Base-by-base conservation (phyloP, 2,888 invertebrate genomes). In the Anorthoa munda region DNA sequence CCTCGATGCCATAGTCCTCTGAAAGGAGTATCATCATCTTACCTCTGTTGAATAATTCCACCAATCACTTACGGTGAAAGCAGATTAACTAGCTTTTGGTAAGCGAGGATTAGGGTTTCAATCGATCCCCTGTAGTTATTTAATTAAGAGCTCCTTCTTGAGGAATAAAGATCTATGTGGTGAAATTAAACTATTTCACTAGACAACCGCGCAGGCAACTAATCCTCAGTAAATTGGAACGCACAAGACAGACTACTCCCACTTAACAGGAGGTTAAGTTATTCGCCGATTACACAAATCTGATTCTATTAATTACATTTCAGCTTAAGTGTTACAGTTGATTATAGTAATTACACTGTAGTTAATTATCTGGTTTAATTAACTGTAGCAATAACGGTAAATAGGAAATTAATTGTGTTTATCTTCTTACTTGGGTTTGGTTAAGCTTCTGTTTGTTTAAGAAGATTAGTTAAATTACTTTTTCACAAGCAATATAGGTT, bases 181-280 rank as follows among this genome's bases (percentile, higher is more conserved):
- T 55, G n/a, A 65, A 50, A 65, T 65, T 74, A 79, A 67, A 64
- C 58, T 73, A 70, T 75, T 58, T 55, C 50, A 69, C 48, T 58
- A 55, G 39, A 21, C 45, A 66, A 60, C 60, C 73, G 55, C 60
- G 67, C 73, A 71, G 61, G 61, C 58, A 60, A 69, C 55, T 86
- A 86, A 86, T 86, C 83, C 85, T 72, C 12, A 60, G 72, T 78
- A 86, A 86, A 85, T 85, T 86, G 80, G 77, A 83, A 85, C 66
- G 72, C 46, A 56, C 66, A 72, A 85, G 81, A 83, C 60, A 75
- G 75, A 84, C 73, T 73, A 72, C 68, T 59, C 59, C 69, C 73
- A 75, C 75, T 80, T 79, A 76, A 75, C 67, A 67, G 66, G 59
- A 83, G 77, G 75, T 80, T 85, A 77, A 83, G 75, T 83, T 81